These are phyloP conservation scores for Austrofundulus limnaeus DNA, from an alignment of 2,113 vertebrate genomes.

Conservation along the genomic window DNA sequence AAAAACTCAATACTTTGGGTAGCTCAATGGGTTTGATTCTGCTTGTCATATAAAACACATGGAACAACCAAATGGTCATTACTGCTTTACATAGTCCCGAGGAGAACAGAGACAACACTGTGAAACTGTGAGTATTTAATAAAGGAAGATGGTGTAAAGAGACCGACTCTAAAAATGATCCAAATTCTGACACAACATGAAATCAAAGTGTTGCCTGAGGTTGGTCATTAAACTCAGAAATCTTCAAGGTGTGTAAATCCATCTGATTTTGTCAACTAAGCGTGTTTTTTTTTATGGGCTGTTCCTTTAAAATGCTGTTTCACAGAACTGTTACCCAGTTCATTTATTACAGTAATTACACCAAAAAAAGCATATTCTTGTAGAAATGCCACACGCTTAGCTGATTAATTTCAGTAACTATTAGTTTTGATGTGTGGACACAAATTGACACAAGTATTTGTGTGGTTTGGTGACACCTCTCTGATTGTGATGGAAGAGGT, in stretches of 20 bases:
- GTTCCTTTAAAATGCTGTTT: constrained; percentile 21
- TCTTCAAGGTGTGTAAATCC: constrained; percentile 31
- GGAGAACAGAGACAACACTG: constrained; percentile 61
- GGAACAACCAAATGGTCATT: constrained; percentile 58
- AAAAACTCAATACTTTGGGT: constrained; percentile 66
- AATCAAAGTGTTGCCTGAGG: constrained; percentile 64
- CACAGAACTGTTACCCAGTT: constrained; percentile 10
- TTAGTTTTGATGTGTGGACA: constrained; percentile 17
- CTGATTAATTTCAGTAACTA: constrained; percentile 30
- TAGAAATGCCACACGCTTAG: constrained; percentile 26
- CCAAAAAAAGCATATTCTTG: constrained; percentile 5
- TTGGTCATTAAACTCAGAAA: constrained; percentile 46
- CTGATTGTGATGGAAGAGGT: constrained; percentile 3
- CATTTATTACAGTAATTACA: constrained; percentile 32
- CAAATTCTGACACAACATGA: constrained; percentile 46
- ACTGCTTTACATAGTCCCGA: constrained; percentile 66
- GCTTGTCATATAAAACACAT: constrained; percentile 60
- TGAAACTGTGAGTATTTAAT: constrained; percentile 43
- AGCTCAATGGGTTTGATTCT: constrained; percentile 55
- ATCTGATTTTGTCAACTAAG: constrained; percentile 14
- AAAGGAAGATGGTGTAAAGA: constrained; percentile 50
- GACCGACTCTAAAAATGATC: constrained; percentile 39
- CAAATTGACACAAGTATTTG: constrained; percentile 19
- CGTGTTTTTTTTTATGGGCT: constrained; percentile 28
- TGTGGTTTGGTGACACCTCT: constrained; percentile 29